phyloP scores from a whole-genome alignment of 2,888 invertebrate species.

The Drosophila sordidapex region DNA sequence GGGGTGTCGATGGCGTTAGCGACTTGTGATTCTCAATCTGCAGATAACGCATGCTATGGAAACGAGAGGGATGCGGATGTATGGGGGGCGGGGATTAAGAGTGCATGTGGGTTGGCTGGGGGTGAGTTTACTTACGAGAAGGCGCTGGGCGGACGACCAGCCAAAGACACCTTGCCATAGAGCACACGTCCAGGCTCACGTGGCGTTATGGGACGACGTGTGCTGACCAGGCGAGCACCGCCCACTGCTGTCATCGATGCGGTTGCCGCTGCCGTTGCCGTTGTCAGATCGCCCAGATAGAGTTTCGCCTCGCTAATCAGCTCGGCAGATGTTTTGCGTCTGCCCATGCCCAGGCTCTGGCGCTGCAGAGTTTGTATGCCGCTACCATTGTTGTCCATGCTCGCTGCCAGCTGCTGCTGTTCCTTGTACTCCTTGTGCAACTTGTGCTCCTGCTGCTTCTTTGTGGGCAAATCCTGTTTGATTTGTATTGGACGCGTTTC shows the following conservation, averaged over 20 bases:
- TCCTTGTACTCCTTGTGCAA: not conserved
- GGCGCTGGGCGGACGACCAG: slow-evolving; percentile 90
- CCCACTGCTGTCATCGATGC: slow-evolving; percentile 59
- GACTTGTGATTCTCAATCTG: slow-evolving; percentile 85
- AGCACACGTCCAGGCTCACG: slow-evolving; percentile 91
- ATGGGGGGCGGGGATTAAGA: not conserved
- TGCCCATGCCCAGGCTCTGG: slow-evolving; percentile 52
- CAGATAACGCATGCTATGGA: slow-evolving; percentile 87
- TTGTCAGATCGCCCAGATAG: slow-evolving; percentile 84
- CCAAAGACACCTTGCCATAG: slow-evolving; percentile 87
- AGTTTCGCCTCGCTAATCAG: slow-evolving; percentile 92
- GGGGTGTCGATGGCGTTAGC: slow-evolving; percentile 82
- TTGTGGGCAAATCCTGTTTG: slow-evolving; percentile 23
- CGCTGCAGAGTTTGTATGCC: slow-evolving; percentile 39
- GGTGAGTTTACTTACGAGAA: slow-evolving; percentile 88
- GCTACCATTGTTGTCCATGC: slow-evolving; percentile 29
- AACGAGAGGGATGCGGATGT: not conserved
- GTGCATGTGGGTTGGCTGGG: not conserved
- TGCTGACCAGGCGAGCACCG: slow-evolving; percentile 87
- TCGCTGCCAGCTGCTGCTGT: slow-evolving; percentile 18
- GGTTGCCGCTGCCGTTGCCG: slow-evolving; percentile 15
- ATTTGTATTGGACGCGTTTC: slow-evolving; percentile 57
- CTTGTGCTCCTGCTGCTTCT: slow-evolving; percentile 13
- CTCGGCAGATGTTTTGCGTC: slow-evolving; percentile 91
- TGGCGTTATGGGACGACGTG: slow-evolving; percentile 94